Evolutionary conservation across 2,113 vertebrate species (phyloP), one percentile per base, ranked within the genome.

Genomic region (Sialia sialis): DNA sequence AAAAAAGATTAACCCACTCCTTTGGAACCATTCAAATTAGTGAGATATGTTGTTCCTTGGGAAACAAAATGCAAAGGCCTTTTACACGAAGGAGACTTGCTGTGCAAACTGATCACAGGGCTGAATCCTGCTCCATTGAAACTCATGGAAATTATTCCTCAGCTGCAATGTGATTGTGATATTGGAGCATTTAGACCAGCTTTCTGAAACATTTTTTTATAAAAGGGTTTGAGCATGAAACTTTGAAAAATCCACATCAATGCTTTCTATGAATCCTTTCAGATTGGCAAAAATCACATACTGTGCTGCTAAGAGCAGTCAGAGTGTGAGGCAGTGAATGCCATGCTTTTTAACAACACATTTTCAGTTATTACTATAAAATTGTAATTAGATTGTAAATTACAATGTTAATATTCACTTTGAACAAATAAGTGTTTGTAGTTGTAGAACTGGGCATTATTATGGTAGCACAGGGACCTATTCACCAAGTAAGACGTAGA

Each of bases 321-420:
- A 90, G 80, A 77, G 49, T 9, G 43, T 70, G 69, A 95, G 93
- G 82, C 78, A 63, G 70, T 0, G 9, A 96, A 91, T 49, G 77
- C 22, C 39, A 92, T 75, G 90, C 25, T 95, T 98, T 97, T 98
- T 97, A 97, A 97, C 95, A 95, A 79, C 96, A 72, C 94, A 92
- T 97, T 98, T 97, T 95, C 96, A 90, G 97, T 98, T 98, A 98
- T 97, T 98, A 97, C 97, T 96, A 96, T 96, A 96, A 94, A 97
- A 97, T 97, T 96, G 93, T 98, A 98, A 98, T 98, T 98, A 98
- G 97, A 96, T 98, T 97, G 96, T 98, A 98, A 98, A 98, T 98
- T 98, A 98, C 93, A 98, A 90, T 97, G 97, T 96, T 98, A 98
- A 98, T 98, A 98, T 98, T 98, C 97, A 95, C 94, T 97, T 97